phyloP scores from a whole-genome alignment of 1,140 invertebrate genomes.

The Bombus fervidus region DNA sequence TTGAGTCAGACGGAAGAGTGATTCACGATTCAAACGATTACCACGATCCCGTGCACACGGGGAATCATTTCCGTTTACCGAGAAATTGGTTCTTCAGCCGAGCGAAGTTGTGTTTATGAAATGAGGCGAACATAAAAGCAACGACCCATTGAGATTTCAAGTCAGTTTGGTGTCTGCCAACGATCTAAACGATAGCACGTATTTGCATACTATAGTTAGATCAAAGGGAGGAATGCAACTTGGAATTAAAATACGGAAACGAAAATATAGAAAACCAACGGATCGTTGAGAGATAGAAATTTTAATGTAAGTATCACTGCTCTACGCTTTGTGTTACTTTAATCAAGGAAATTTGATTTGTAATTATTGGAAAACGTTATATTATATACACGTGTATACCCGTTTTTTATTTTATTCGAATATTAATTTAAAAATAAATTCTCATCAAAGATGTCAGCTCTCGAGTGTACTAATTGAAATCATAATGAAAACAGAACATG shows the following conservation, averaged over 20 bases:
- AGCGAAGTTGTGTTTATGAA: conserved; percentile 31
- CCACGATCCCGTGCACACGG: not conserved
- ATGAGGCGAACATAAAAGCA: not conserved
- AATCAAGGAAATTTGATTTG: not conserved
- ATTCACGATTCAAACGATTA: not conserved
- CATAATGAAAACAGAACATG: not conserved
- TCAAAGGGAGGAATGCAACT: not conserved
- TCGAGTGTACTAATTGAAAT: not conserved
- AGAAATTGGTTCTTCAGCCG: not conserved
- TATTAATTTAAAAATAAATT: not conserved
- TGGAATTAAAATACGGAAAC: not conserved
- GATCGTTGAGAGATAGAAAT: not conserved
- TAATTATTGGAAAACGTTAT: not conserved
- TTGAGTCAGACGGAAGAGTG: not conserved
- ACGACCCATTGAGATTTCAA: not conserved
- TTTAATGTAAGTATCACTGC: too few relatives aligned
- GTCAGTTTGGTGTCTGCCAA: conserved; percentile 2
- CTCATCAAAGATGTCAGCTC: not conserved
- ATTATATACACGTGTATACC: not conserved
- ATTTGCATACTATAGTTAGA: not conserved
- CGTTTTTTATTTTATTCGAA: not conserved
- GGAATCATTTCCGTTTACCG: conserved; percentile 5
- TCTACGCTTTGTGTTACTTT: not conserved
- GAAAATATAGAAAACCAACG: not conserved
- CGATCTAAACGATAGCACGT: not conserved